Base-by-base conservation (phyloP, 2,797 vertebrate species). In the Poecile montanus region DNA sequence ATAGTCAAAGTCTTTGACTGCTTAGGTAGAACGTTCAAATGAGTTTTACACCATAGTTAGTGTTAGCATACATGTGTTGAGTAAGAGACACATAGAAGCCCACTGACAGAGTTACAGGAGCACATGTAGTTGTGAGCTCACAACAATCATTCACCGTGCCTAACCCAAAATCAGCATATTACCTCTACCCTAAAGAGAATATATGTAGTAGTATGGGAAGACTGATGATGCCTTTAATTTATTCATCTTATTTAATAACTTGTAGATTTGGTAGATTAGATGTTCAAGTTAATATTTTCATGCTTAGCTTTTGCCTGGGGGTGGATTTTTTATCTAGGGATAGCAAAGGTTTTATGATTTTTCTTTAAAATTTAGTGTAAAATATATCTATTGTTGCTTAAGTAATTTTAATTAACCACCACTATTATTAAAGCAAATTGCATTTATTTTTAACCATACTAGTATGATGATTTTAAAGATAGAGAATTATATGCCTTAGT, bases 11-110 rank as follows among this genome's bases (percentile, higher is more conserved):
- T 25, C 19, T 61, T 81, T 5, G 25, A 23, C 17, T 79, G n/a
- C 27, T 44, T 48, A 76, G 25, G 19, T 7, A 34, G 29, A 70
- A 67, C 29, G 62, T 79, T 48, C 9, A 60, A 38, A 40, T n/a
- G 1, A 48, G 57, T 85, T 87, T 89, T 87, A 34, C 25, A 60
- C 7, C 6, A 14, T 62, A 4, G 7, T 76, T 92, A 11, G 11
- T 63, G 11, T 74, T 79, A 21, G 9, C 17, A 6, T 58, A 15
- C 0, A 0, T 38, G 20, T 40, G 34, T 53, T 45, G 15, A 66
- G 26, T 75, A 42, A 67, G 72, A 80, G 45, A 26, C 32, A 66
- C 0, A 0, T 17, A 54, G 50, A 84, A 54, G 23, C 38, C 18
- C 5, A 10, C 27, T 53, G 20, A 26, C 18, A 13, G 11, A 54